A percentile compares a stretch with the other conserved stretches of the same genome.
phyloP scores from a whole-genome alignment of 2,888 invertebrate genomes.

The Deilephila porcellus region DNA sequence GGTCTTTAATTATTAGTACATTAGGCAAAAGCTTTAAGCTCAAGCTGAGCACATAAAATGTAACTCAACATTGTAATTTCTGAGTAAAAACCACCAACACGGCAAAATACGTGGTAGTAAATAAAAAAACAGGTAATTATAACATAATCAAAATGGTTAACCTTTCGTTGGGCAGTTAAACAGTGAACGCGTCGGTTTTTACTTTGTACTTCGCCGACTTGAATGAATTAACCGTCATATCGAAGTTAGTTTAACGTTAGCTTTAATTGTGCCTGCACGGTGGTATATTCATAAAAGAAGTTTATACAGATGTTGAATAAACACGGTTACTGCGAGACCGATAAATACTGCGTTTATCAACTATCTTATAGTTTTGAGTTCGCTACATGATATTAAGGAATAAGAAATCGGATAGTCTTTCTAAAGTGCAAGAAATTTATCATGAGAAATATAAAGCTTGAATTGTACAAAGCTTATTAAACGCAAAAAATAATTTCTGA shows the following conservation, averaged over 20 bases:
- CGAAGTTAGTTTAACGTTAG: conserved; percentile 21
- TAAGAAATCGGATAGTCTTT: too few relatives aligned
- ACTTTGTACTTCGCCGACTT: conserved; percentile 24
- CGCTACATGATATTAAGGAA: too few relatives aligned
- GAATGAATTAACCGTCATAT: conserved; percentile 26
- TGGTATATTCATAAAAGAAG: conserved; percentile 11
- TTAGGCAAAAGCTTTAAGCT: neutral
- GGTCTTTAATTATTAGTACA: neutral
- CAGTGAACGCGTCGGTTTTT: conserved; percentile 22
- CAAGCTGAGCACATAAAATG: conserved; percentile 2
- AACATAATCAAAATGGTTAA: conserved; percentile 27
- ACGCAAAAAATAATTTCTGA: too few relatives aligned
- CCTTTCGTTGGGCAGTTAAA: conserved; percentile 24
- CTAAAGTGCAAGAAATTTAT: too few relatives aligned
- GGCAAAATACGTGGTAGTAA: conserved; percentile 22
- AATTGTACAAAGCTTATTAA: too few relatives aligned
- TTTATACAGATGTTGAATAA: neutral
- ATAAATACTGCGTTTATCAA: too few relatives aligned
- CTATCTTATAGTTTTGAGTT: too few relatives aligned
- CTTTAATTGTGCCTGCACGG: conserved; percentile 17
- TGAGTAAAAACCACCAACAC: conserved; percentile 2
- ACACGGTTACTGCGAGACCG: neutral
- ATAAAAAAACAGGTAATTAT: conserved; percentile 23
- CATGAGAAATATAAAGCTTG: too few relatives aligned
- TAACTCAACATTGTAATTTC: conserved; percentile 1